phyloP scores from a whole-genome alignment of 1,140 invertebrate species.

The Calycopis cecrops region DNA sequence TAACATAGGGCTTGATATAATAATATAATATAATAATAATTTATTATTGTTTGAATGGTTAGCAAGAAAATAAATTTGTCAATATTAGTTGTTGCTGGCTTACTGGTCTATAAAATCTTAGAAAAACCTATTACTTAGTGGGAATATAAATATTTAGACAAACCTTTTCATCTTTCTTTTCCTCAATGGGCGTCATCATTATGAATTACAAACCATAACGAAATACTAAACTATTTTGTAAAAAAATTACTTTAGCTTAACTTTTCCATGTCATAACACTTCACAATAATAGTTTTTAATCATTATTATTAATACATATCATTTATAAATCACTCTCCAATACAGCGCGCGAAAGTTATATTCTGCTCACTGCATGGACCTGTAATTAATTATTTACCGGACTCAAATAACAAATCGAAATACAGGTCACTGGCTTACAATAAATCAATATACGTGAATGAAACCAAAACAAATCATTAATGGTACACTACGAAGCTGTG shows the following conservation, averaged over 20 bases:
- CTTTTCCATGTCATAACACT: conserved; percentile 23
- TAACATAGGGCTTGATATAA: no score
- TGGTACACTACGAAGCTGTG: not conserved
- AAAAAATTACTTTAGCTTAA: conserved; percentile 20
- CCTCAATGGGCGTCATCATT: conserved; percentile 71
- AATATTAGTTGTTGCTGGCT: no score
- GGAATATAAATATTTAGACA: conserved; percentile 14
- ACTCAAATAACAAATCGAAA: conserved; percentile 56
- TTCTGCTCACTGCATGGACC: conserved; percentile 22
- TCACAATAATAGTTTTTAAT: conserved; percentile 16
- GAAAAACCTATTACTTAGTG: no score
- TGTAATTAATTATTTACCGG: conserved; percentile 65
- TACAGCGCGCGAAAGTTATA: not conserved
- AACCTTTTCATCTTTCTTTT: conserved; percentile 71
- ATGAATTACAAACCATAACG: conserved; percentile 60
- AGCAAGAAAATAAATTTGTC: no score
- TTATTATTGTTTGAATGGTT: no score
- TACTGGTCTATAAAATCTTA: no score
- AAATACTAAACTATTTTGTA: conserved; percentile 31
- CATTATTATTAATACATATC: not conserved
- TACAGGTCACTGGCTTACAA: conserved; percentile 65
- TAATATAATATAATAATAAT: no score
- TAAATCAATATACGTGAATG: conserved; percentile 70
- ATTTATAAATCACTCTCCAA: conserved; percentile 3
- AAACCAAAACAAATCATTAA: conserved; percentile 57